Percentiles rank a stretch among this genome's conserved stretches.
phyloP scores from a whole-genome alignment of 2,113 vertebrate genomes.

The Protobothrops flavoviridis region DNA sequence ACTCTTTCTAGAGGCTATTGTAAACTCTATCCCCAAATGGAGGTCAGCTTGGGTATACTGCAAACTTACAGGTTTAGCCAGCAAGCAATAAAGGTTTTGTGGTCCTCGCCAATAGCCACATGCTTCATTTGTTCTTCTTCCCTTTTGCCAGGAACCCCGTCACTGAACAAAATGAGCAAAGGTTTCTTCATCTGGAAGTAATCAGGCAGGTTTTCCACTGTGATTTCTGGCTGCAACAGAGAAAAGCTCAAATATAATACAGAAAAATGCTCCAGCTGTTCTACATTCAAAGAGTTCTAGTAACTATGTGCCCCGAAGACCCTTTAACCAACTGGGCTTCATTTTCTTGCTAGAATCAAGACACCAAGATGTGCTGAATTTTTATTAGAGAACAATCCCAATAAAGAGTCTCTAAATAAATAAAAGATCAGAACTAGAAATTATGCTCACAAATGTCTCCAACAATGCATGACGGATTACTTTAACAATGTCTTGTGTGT shows the following conservation, averaged over 20 bases:
- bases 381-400: neutral
- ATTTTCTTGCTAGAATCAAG: neutral
- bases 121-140: constrained; percentile 71
- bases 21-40: neutral
- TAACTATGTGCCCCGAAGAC: neutral
- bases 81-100: constrained; percentile 71
- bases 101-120: constrained; percentile 57
- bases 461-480: constrained; percentile 68
- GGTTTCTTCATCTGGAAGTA: constrained; percentile 78
- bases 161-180: constrained; percentile 85
- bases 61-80: constrained; percentile 89
- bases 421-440: neutral
- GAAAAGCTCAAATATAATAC: neutral
- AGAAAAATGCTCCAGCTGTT: neutral
- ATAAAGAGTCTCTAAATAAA: neutral
- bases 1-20: neutral
- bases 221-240: constrained; percentile 85
- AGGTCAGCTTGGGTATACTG: neutral
- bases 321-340: neutral
- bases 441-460: constrained; percentile 79
- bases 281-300: neutral
- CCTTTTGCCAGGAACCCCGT: constrained; percentile 66
- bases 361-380: neutral
- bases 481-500: constrained; percentile 63
- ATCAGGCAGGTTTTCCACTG: constrained; percentile 81